Percentiles rank a stretch among this genome's conserved stretches.
These are phyloP conservation scores for Athetis lepigone DNA, from an alignment of 2,888 invertebrate genomes.

Conservation along the genomic window DNA sequence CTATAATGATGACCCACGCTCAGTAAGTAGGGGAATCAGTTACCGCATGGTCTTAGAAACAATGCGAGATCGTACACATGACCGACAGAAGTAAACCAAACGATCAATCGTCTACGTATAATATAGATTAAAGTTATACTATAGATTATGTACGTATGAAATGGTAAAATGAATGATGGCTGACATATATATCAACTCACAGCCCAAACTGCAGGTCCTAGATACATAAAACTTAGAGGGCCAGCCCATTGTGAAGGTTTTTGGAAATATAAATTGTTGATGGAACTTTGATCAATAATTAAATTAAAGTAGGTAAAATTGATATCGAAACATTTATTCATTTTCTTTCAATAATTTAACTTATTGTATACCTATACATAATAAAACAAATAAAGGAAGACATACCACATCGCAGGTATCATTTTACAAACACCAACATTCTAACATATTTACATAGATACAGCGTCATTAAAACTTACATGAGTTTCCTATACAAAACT, in stretches of 20 bases:
- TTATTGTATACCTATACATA: constrained; percentile 83
- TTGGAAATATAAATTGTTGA: no score
- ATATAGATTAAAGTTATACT: no score
- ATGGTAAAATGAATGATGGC: no score
- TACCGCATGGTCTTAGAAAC: constrained; percentile 24
- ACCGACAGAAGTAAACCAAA: not conserved
- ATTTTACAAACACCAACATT: constrained; percentile 81
- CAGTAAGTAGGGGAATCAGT: constrained; percentile 20
- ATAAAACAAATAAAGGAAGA: constrained; percentile 89
- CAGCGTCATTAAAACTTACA: constrained; percentile 65
- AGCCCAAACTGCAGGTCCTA: no score
- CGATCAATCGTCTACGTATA: no score
- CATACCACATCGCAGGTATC: constrained; percentile 79
- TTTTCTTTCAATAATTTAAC: constrained; percentile 89
- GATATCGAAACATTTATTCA: constrained; percentile 88
- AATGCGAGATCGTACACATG: constrained; percentile 2
- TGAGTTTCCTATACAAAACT: constrained; percentile 44
- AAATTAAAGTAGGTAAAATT: constrained; percentile 43
- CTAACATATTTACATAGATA: constrained; percentile 85
- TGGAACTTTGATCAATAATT: no score
- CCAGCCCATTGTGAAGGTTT: no score
- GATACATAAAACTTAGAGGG: no score
- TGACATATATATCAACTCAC: no score
- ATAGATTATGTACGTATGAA: no score
- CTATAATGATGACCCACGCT: constrained; percentile 27